phyloP scores from a whole-genome alignment of 2,797 vertebrate genomes.

The Bovichtus diacanthus region DNA sequence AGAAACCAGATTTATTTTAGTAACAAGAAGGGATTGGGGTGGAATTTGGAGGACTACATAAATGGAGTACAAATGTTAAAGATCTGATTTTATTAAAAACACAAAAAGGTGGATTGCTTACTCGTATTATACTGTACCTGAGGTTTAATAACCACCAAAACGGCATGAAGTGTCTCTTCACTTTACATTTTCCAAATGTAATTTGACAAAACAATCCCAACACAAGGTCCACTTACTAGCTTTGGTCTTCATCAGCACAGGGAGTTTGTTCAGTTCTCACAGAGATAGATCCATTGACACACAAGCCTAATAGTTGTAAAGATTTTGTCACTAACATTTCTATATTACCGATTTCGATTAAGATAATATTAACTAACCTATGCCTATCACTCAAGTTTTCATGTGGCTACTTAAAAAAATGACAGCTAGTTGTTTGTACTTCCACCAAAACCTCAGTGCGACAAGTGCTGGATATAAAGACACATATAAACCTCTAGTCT shows the following conservation, averaged over 20 bases:
- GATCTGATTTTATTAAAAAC: too few species aligned
- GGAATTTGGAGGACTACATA: neutral
- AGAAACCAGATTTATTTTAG: neutral
- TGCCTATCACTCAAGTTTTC: conserved; percentile 1
- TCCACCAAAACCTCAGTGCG: neutral
- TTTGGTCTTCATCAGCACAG: neutral
- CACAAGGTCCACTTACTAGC: neutral
- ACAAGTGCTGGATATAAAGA: neutral
- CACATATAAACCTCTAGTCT: neutral
- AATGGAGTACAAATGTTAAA: neutral
- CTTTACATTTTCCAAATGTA: neutral
- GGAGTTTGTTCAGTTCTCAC: neutral
- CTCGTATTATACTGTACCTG: neutral
- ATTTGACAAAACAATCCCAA: neutral
- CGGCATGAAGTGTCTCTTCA: neutral
- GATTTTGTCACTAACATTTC: neutral
- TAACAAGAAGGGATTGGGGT: neutral
- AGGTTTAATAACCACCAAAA: conserved; percentile 4
- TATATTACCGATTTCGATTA: neutral
- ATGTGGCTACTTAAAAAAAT: neutral
- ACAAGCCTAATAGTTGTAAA: neutral
- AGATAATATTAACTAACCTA: neutral
- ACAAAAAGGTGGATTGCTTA: neutral
- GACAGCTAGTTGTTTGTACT: neutral
- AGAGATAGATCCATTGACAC: neutral